phyloP scores from a whole-genome alignment of 2,797 vertebrate genomes.

The Alcedo quadribrachys region DNA sequence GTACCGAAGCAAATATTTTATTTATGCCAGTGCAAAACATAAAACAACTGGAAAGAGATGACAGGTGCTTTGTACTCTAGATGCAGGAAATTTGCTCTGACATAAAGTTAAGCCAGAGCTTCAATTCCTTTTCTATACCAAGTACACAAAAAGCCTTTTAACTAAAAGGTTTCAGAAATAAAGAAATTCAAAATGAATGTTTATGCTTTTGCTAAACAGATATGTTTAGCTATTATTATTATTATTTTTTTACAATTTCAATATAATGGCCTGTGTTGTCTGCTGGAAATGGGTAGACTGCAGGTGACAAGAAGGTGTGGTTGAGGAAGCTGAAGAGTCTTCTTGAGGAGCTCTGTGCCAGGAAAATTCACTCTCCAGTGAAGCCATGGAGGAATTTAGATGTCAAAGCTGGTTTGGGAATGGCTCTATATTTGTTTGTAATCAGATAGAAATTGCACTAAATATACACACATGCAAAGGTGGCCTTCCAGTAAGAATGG shows the following conservation, averaged over 20 bases:
- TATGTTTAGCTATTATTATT: background rate
- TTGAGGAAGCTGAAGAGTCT: background rate
- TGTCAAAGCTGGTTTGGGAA: background rate
- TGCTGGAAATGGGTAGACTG: background rate
- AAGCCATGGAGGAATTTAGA: background rate
- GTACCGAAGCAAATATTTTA: background rate
- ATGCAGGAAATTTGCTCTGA: background rate
- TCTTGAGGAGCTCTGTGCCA: background rate
- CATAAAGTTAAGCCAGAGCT: background rate
- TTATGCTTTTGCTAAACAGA: background rate
- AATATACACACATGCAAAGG: fast-evolving
- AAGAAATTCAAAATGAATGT: background rate
- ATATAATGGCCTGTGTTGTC: background rate
- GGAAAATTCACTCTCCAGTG: background rate
- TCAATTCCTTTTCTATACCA: background rate
- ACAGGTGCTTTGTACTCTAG: slow-evolving; percentile 8
- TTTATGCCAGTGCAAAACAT: slow-evolving; percentile 1
- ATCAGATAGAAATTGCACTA: background rate
- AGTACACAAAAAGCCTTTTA: background rate
- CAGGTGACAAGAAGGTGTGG: background rate
- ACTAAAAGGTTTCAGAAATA: background rate
- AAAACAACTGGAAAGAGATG: slow-evolving; percentile 8
- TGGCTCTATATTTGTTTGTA: background rate
- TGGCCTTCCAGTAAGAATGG: background rate
- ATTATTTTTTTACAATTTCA: background rate